Evolutionary conservation across 1,140 invertebrate species (phyloP).

Genomic region (Zelostemma sp.): DNA sequence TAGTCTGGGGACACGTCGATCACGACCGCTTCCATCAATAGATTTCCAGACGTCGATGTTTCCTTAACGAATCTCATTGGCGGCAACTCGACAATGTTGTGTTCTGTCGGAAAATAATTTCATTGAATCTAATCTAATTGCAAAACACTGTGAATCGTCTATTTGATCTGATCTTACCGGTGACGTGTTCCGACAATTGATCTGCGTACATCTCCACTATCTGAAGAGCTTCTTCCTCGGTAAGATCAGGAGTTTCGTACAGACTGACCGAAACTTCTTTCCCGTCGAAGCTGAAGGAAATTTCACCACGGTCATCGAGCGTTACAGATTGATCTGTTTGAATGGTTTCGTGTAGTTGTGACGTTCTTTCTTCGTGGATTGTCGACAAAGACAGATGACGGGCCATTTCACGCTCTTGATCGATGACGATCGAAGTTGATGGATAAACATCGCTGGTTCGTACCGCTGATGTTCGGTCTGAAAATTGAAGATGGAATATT

Average conservation of each 20-base stretch:
- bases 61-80: conserved; percentile 90
- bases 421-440: conserved; percentile 27
- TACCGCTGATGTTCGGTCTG: conserved; percentile 34
- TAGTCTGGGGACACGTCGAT: conserved; percentile 91
- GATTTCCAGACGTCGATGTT: conserved; percentile 86
- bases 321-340: conserved; percentile 80
- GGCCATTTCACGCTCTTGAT: conserved; percentile 71
- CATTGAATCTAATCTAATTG: too few species aligned
- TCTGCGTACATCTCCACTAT: conserved; percentile 95
- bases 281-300: conserved; percentile 91
- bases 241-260: conserved; percentile 92
- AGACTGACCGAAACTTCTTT: conserved; percentile 91
- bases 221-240: conserved; percentile 90
- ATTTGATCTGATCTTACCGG: too few species aligned
- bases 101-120: conserved; percentile 70
- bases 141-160: too few species aligned
- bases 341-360: conserved; percentile 86
- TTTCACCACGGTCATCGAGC: conserved; percentile 83
- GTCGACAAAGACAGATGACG: conserved; percentile 87
- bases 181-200: conserved; percentile 89
- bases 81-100: conserved; percentile 89
- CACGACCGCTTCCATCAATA: conserved; percentile 91
- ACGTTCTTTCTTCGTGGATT: conserved; percentile 90
- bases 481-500: background rate
- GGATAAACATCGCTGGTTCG: conserved; percentile 19